phyloP scores from a whole-genome alignment of 2,797 vertebrate genomes.

The Oreochromis grahami region DNA sequence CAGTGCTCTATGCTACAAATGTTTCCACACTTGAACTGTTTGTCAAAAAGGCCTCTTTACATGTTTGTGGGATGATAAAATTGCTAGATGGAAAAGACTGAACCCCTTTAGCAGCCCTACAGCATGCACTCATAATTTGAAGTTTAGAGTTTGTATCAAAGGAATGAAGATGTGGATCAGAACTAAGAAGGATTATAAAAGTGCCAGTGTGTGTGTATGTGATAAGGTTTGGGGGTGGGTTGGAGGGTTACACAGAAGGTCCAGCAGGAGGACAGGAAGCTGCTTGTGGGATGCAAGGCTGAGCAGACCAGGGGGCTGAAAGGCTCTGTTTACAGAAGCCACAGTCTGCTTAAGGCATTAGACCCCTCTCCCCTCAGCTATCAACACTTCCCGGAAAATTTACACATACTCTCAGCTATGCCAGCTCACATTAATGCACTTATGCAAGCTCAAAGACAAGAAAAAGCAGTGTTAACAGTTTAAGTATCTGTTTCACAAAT shows the following conservation, averaged over 20 bases:
- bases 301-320: slow-evolving; percentile 3
- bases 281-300: slow-evolving; percentile 7
- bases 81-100: background rate
- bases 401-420: background rate
- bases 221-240: background rate
- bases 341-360: slow-evolving; percentile 58
- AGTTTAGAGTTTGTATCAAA: background rate
- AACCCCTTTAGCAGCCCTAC: background rate
- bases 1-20: background rate
- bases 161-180: background rate
- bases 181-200: background rate
- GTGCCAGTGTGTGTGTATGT: background rate
- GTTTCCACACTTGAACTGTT: background rate
- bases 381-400: slow-evolving; percentile 30
- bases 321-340: slow-evolving; percentile 43
- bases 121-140: background rate
- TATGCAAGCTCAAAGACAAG: background rate
- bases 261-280: slow-evolving; percentile 31
- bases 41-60: background rate
- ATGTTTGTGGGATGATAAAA: background rate
- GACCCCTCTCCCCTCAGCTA: slow-evolving; percentile 24
- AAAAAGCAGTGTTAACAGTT: background rate
- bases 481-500: background rate
- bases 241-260: background rate
- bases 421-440: background rate